Conservation (phyloP, 2,888 invertebrate genomes). For the Ceraclea dissimilis region DNA sequence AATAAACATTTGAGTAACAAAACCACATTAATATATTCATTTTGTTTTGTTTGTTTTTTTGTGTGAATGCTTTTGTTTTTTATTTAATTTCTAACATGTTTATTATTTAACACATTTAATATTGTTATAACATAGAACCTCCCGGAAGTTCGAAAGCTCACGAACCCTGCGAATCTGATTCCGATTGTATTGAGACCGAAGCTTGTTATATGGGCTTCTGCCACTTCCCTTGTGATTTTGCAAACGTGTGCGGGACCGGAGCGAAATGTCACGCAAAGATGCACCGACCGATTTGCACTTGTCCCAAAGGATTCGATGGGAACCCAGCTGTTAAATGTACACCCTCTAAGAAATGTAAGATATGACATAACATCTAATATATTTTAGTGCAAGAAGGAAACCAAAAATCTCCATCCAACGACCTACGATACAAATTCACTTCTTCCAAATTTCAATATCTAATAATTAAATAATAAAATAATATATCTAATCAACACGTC, state of each 20-base stretch:
- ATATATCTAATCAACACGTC: too few relatives aligned
- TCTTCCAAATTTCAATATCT: too few relatives aligned
- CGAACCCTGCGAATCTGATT: slow-evolving; percentile 75
- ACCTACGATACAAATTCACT: too few relatives aligned
- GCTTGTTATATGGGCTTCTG: slow-evolving; percentile 77
- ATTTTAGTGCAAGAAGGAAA: slow-evolving; percentile 10
- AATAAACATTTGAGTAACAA: background rate
- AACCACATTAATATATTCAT: background rate
- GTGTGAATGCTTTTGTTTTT: too few relatives aligned
- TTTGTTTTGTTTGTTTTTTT: too few relatives aligned
- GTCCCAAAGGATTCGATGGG: slow-evolving; percentile 73
- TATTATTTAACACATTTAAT: slow-evolving; percentile 21
- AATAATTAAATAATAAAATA: too few relatives aligned
- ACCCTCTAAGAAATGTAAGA: slow-evolving; percentile 70
- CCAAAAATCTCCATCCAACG: background rate
- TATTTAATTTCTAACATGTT: slow-evolving; percentile 9
- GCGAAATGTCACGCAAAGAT: slow-evolving; percentile 74
- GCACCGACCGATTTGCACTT: slow-evolving; percentile 77
- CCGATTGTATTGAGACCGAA: slow-evolving; percentile 75
- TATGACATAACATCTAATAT: slow-evolving; percentile 25
- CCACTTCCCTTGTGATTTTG: slow-evolving; percentile 77
- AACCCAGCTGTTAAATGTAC: slow-evolving; percentile 75
- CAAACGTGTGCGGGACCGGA: slow-evolving; percentile 65
- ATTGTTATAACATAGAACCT: slow-evolving; percentile 48
- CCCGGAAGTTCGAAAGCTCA: slow-evolving; percentile 63